Base-by-base conservation (phyloP, 2,797 vertebrate species). In the Pipistrellus nathusii region DNA sequence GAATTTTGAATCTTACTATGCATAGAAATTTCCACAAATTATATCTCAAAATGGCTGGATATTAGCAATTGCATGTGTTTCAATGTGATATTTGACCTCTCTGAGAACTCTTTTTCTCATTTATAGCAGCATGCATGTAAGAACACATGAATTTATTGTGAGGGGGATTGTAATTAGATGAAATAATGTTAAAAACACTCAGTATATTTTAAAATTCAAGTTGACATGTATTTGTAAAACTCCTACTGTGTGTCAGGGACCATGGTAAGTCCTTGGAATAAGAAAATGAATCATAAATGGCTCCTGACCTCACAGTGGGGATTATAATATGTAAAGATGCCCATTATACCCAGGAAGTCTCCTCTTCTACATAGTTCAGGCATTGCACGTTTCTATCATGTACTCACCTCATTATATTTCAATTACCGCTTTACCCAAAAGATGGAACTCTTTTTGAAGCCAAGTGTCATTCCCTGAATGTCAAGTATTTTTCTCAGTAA, bases 401-500 rank as follows among this genome's bases (percentile, higher is more conserved):
- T 51, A 30, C 30, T 85, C 17, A 48, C 55, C 25, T 95, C 66
- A 25, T 91, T 94, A 15, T 66, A n/a, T 72, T 68, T 6, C 64
- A 86, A 88, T 88, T 83, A 35, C 80, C 10, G 71, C 68, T 91
- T 84, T 35, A 81, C 57, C 55, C 71, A 38, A 59, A 94, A 55
- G 44, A 80, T 66, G n/a, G 25, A 68, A 90, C 48, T 23, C 87
- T 81, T 93, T 93, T 64, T 83, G 41, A 46, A 53, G 18, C 4
- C n/a, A 62, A 87, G 84, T 62, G 75, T 69, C 55, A 18, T 90
- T 88, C 14, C 12, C 51, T 53, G n/a, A 94, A 77, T 82, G 21
- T 86, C 73, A 59, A 14, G 21, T 55, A 77, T 81, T 90, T 90
- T 95, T 86, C 80, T 94, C 46, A 86, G 41, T 89, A 87, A 48